These are phyloP conservation scores for Phalloptychus januarius DNA, from an alignment of 2,797 vertebrate species.

Conservation along the genomic window DNA sequence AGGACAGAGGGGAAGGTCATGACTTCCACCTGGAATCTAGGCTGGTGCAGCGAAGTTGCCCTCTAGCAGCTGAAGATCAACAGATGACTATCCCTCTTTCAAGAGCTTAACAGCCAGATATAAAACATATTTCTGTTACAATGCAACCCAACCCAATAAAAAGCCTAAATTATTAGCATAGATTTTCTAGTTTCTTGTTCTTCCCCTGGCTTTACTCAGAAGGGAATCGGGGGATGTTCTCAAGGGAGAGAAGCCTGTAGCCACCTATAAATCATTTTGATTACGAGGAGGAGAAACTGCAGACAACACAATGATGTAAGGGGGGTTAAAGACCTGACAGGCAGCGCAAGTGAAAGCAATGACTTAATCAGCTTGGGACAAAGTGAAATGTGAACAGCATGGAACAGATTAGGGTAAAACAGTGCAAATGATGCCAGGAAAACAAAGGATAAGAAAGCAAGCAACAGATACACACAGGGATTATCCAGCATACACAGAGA, in stretches of 20 bases:
- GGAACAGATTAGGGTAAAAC: conserved; percentile 67
- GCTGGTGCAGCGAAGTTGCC: conserved; percentile 25
- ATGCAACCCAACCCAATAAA: conserved; percentile 20
- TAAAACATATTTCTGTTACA: conserved; percentile 37
- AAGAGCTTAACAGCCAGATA: conserved; percentile 19
- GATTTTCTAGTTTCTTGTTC: conserved; percentile 32
- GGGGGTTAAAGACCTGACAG: conserved; percentile 28
- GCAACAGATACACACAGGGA: conserved; percentile 64
- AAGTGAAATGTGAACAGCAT: conserved; percentile 63
- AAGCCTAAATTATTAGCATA: conserved; percentile 43
- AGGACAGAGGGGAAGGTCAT: conserved; percentile 14
- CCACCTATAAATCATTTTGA: conserved; percentile 30
- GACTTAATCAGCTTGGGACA: conserved; percentile 50
- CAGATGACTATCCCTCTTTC: conserved; percentile 41
- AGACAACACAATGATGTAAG: conserved; percentile 7
- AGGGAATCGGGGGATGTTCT: conserved; percentile 11
- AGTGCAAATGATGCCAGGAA: conserved; percentile 53
- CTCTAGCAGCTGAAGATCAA: conserved; percentile 46
- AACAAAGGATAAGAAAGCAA: conserved; percentile 61
- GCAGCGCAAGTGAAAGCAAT: conserved; percentile 21
- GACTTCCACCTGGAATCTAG: conserved; percentile 36
- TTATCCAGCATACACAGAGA: conserved; percentile 61
- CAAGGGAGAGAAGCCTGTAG: conserved; percentile 24
- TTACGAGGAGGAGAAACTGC: conserved; percentile 12
- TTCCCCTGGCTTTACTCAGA: conserved; percentile 14